Percentiles rank a stretch among this genome's conserved stretches.
Conservation (phyloP, 92 coral and sea anemone genomes). For the Bergia sp. region DNA sequence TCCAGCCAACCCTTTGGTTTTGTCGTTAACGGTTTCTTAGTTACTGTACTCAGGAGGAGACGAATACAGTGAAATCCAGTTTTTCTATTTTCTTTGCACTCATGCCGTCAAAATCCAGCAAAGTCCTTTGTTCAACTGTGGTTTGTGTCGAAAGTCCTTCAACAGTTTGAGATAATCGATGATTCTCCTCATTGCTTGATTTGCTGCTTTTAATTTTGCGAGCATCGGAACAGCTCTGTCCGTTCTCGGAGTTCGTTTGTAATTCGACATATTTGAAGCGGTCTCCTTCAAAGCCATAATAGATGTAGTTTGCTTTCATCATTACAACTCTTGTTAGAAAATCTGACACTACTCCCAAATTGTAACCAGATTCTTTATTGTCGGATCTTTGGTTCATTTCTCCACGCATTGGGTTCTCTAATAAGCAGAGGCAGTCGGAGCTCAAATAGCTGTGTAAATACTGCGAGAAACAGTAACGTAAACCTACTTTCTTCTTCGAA, state of each 20-base stretch:
- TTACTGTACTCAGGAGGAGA: constrained; percentile 9
- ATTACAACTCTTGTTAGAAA: constrained; percentile 18
- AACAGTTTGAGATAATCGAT: background rate
- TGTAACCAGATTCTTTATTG: constrained; percentile 22
- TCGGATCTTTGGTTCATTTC: background rate
- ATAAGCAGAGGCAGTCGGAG: background rate
- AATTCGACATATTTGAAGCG: constrained; percentile 7
- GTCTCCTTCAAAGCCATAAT: constrained; percentile 32
- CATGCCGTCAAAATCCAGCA: constrained; percentile 39
- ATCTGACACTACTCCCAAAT: constrained; percentile 1
- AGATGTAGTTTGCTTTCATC: constrained; percentile 44
- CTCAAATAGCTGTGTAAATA: background rate
- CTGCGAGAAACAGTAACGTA: background rate
- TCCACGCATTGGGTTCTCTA: background rate
- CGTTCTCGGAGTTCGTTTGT: constrained; percentile 16
- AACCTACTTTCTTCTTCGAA: background rate
- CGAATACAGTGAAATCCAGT: constrained; percentile 34
- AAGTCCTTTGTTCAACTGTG: background rate
- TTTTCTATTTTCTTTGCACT: constrained; percentile 1
- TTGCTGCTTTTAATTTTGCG: background rate
- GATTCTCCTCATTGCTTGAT: background rate
- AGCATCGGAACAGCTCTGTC: constrained; percentile 13
- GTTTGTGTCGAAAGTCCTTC: constrained; percentile 5
- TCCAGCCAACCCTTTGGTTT: background rate
- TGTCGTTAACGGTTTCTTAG: background rate